Conservation (phyloP, 1,140 invertebrate genomes). For the Neuroterus valhalla region DNA sequence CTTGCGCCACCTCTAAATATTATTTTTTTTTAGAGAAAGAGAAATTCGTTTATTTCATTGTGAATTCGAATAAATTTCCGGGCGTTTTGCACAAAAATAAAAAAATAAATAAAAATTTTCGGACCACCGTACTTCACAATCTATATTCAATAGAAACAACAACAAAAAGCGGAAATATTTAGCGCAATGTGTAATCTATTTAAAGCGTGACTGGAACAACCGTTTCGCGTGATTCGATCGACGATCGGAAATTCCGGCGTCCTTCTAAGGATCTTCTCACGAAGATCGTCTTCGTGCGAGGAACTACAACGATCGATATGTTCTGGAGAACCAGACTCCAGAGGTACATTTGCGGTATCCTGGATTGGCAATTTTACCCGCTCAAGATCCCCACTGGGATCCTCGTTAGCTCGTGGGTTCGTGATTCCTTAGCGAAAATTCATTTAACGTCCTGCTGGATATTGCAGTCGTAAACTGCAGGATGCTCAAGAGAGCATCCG, state of each 20-base stretch:
- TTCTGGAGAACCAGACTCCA: slow-evolving; percentile 21
- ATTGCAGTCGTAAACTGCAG: slow-evolving; percentile 31
- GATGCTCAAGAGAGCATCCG: slow-evolving; percentile 34
- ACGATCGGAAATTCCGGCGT: slow-evolving; percentile 44
- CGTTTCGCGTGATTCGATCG: slow-evolving; percentile 42
- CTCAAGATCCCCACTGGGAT: slow-evolving; percentile 31
- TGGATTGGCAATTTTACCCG: slow-evolving; percentile 26
- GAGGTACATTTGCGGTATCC: slow-evolving; percentile 33
- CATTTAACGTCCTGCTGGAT: slow-evolving; percentile 31
- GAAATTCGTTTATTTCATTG: no score
- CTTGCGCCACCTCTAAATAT: no score
- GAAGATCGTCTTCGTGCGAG: slow-evolving; percentile 48
- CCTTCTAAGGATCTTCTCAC: slow-evolving; percentile 49
- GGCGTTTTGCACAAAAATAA: no score
- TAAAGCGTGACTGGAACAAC: background rate
- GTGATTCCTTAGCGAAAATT: slow-evolving; percentile 23
- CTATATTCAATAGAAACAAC: no score
- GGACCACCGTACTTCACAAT: no score
- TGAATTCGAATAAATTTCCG: no score
- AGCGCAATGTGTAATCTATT: background rate
- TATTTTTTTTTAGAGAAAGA: no score
- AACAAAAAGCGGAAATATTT: no score
- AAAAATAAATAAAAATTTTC: no score
- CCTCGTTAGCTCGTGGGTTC: slow-evolving; percentile 44
- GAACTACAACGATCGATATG: slow-evolving; percentile 34